Percentiles rank a stretch among this genome's conserved stretches.
phyloP scores from a whole-genome alignment of 2,888 invertebrate species.

The Meiosimyza platycephala region DNA sequence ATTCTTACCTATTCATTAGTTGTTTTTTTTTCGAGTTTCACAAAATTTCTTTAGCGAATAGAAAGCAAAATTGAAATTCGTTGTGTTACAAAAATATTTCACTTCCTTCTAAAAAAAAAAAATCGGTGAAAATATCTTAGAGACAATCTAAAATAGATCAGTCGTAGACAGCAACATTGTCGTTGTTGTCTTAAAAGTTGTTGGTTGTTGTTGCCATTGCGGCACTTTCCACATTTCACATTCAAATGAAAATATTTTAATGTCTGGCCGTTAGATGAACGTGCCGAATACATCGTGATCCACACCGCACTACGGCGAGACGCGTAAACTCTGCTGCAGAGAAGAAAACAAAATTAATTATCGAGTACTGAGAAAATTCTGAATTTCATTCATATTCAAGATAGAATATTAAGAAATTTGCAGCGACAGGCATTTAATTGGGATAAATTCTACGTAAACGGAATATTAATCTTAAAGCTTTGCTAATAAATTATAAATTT shows the following conservation, averaged over 20 bases:
- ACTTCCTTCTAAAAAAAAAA: slow-evolving; percentile 3
- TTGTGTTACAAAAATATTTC: slow-evolving; percentile 26
- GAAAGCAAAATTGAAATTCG: slow-evolving; percentile 23
- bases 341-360: neutral
- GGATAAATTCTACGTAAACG: too few relatives aligned
- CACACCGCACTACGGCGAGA: slow-evolving; percentile 52
- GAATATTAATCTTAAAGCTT: too few relatives aligned
- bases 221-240: slow-evolving; percentile 28
- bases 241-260: slow-evolving; percentile 31
- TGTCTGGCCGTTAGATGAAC: slow-evolving; percentile 33
- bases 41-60: neutral
- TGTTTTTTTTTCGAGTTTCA: too few relatives aligned
- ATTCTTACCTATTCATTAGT: too few relatives aligned
- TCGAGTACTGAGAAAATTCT: too few relatives aligned
- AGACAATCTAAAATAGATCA: slow-evolving; percentile 33
- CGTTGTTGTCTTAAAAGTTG: neutral
- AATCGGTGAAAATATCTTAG: slow-evolving; percentile 28
- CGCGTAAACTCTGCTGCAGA: slow-evolving; percentile 30
- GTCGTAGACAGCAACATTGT: slow-evolving; percentile 20
- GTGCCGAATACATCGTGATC: slow-evolving; percentile 32
- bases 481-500: too few relatives aligned
- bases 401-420: too few relatives aligned
- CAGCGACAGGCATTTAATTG: too few relatives aligned
- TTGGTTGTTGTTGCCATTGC: slow-evolving; percentile 23
- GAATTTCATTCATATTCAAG: too few relatives aligned